Evolutionary conservation across 2,888 invertebrate species (phyloP).

Genomic region (Lutraria lutraria): DNA sequence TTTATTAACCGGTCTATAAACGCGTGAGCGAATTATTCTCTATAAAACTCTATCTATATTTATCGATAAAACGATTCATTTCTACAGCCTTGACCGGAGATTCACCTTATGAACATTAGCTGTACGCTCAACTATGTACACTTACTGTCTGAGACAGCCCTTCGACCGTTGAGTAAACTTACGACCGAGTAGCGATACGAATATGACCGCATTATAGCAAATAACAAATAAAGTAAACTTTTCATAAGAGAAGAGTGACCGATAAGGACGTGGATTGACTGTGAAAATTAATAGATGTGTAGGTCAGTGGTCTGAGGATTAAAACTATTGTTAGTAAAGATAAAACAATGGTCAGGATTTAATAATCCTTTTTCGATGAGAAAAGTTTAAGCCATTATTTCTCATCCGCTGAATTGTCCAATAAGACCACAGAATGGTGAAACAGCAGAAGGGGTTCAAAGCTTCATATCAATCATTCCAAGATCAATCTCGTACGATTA

Average conservation of each 20-base stretch:
- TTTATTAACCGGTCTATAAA: neutral
- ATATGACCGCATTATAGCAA: constrained; percentile 1
- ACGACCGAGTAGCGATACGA: neutral
- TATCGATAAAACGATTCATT: constrained; percentile 16
- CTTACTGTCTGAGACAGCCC: neutral
- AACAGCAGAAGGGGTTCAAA: too few species aligned
- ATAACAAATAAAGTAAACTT: neutral
- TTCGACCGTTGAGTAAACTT: neutral
- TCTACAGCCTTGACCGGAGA: constrained; percentile 1
- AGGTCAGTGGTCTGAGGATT: neutral
- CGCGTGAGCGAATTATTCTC: neutral
- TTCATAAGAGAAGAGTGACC: neutral
- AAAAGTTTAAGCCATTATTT: too few species aligned
- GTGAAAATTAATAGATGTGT: neutral
- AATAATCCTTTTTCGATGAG: neutral
- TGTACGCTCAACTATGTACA: neutral
- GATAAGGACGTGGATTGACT: neutral
- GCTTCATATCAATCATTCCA: too few species aligned
- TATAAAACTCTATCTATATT: neutral
- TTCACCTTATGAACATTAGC: neutral
- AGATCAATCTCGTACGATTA: too few species aligned
- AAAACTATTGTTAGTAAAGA: neutral
- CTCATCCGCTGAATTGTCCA: too few species aligned
- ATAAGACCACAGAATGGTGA: too few species aligned
- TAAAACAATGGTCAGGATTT: neutral